Evolutionary conservation across 2,797 vertebrate genomes (phyloP), one percentile per base, ranked within the genome.

Genomic region (Loris lydekkerianus): DNA sequence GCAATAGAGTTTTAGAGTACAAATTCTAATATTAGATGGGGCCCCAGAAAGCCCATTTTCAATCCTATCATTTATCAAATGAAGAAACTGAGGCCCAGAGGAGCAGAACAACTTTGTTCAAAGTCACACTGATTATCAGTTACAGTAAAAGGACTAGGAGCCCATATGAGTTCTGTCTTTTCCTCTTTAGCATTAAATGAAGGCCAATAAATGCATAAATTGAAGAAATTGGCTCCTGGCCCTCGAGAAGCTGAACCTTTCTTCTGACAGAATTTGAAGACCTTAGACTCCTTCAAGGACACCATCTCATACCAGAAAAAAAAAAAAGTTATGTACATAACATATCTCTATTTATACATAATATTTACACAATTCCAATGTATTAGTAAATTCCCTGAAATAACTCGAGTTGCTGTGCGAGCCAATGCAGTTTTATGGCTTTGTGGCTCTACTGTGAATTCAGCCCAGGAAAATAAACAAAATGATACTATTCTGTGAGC

Each of bases 321-420:
- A 29, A 11, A 58, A 86, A 80, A 83, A 53, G 34, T 9, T 5
- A 15, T 90, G 29, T 82, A 9, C 2, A 4, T 63, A 80, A n/a
- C 63, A 95, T 13, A 83, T 67, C 53, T 91, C 31, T 86, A 92
- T 90, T 81, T 86, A 90, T n/a, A 53, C 1, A 25, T 65, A 91
- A 95, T 75, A 61, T 89, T 96, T 86, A 86, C 65, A 90, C 15
- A 93, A 84, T 90, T 94, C 65, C 49, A 86, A 40, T 72, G 7
- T 67, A 82, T 96, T 96, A 94, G 53, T 86, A 96, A 87, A 97
- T 97, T 95, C 89, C 81, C 76, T 96, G 73, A 97, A 95, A 86
- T 40, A 97, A 96, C 10, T 96, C 82, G 89, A 29, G 18, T 78
- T 86, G 70, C 89, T 86, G 3, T 37, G 40, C 86, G 82, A 83